A percentile compares a stretch with the other conserved stretches of the same genome.
phyloP scores from a whole-genome alignment of 2,888 invertebrate species.

The Lepidonotus clava region DNA sequence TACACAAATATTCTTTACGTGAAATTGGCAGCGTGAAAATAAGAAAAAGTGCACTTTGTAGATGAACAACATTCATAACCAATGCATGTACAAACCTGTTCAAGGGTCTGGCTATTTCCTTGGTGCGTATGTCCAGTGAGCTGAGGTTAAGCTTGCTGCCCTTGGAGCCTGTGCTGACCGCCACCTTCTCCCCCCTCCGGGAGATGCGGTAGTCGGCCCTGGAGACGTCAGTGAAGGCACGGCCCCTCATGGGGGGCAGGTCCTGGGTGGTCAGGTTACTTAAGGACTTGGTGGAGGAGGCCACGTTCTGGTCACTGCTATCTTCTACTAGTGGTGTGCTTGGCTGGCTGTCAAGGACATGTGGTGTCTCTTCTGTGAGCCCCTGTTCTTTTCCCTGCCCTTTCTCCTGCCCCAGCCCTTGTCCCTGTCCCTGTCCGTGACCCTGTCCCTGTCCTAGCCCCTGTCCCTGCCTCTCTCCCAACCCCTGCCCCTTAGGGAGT shows the following conservation, averaged over 20 bases:
- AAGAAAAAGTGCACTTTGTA: too few relatives aligned
- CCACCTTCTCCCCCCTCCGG: neutral
- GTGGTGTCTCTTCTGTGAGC: neutral
- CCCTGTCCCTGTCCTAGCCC: too few relatives aligned
- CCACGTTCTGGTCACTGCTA: neutral
- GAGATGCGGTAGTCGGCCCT: neutral
- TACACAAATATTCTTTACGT: too few relatives aligned
- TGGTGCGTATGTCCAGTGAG: neutral
- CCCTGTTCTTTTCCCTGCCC: too few relatives aligned
- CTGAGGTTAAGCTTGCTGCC: neutral
- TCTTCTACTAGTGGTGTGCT: too few relatives aligned
- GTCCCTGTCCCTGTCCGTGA: too few relatives aligned
- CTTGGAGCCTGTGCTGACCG: neutral
- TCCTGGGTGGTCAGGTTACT: neutral
- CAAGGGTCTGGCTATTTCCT: conserved; percentile 57
- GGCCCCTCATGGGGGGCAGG: neutral
- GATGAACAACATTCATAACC: too few relatives aligned
- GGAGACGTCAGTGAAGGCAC: neutral
- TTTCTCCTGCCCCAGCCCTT: too few relatives aligned
- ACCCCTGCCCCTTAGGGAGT: neutral
- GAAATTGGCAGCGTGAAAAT: too few relatives aligned
- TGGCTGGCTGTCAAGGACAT: neutral
- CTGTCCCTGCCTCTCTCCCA: neutral
- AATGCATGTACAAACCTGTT: conserved; percentile 43
- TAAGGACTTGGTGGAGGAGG: conserved; percentile 3